Evolutionary conservation across 2,797 vertebrate species (phyloP), one percentile per base, ranked within the genome.

Genomic region (Buphagus erythrorhynchus): DNA sequence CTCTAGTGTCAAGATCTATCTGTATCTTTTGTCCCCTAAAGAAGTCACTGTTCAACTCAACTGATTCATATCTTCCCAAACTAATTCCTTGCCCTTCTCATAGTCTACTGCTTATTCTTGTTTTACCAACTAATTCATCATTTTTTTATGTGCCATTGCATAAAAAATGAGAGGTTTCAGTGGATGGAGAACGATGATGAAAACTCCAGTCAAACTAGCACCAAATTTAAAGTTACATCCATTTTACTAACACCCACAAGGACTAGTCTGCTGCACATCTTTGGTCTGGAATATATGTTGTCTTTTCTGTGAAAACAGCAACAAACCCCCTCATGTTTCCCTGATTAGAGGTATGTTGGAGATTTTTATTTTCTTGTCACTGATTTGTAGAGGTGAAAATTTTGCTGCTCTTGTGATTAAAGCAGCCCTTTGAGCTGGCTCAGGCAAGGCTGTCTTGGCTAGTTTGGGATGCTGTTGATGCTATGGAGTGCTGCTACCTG

Each of bases 321-420:
- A 49, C 8, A 57, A 87, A 14, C 0, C 0, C 1, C 2, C 28
- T 22, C 21, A 8, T 4, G 8, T 49, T 18, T 82, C 28, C 54
- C 20, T 59, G 40, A 29, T 19, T 26, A 24, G 40, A 43, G 16
- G 31, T 9, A 67, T 5, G 2, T 38, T 38, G 25, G 57, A 51
- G 35, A 40, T 31, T 77, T 40, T 72, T 1, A n/a, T 83, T 91
- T 57, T 22, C 25, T 68, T 69, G 16, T 59, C 48, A 57, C 24
- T 68, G 40, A 38, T 33, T 66, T 66, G 26, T 29, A 49, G 55
- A 66, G 13, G 9, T 62, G 22, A 66, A n/a, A 1, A 10, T 65
- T 90, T 91, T 71, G 12, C 40, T 61, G 54, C 15, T 38, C 35
- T 81, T 74, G 38, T 74, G 52, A 65, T 46, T 78, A 62, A 94